Conservation (phyloP, 53 echinoderm and acorn worm genomes). For the Holothuria leucospilota region DNA sequence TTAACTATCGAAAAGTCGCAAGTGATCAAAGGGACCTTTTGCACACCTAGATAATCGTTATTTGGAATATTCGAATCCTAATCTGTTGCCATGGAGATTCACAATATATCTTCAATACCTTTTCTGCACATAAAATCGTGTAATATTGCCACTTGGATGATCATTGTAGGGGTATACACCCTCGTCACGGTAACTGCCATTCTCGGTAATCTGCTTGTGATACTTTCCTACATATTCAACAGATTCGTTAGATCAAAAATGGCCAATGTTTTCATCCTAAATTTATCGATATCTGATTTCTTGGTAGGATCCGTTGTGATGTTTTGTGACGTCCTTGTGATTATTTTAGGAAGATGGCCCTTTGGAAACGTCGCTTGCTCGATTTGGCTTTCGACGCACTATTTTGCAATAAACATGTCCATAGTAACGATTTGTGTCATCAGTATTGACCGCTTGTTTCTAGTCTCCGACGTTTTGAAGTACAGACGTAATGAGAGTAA, state of each 20-base stretch:
- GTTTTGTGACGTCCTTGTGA: constrained; percentile 43
- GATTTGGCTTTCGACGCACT: constrained; percentile 60
- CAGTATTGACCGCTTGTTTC: constrained; percentile 10
- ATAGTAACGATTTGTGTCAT: constrained; percentile 26
- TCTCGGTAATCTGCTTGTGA: constrained; percentile 61
- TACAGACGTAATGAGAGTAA: background rate
- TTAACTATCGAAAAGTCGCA: no score
- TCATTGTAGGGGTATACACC: background rate
- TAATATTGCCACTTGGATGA: background rate
- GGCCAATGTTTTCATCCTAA: constrained; percentile 64
- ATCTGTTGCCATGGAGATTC: no score
- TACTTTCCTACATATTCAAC: constrained; percentile 50
- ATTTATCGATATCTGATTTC: constrained; percentile 69
- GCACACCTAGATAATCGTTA: no score
- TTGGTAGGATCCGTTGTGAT: constrained; percentile 57
- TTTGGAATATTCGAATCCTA: no score
- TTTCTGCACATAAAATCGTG: no score
- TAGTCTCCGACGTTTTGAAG: constrained; percentile 10
- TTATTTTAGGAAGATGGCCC: constrained; percentile 50
- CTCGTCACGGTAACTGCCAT: constrained; percentile 57
- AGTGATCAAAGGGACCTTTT: no score
- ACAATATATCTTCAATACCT: no score
- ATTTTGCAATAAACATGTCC: constrained; percentile 52
- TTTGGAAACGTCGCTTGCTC: constrained; percentile 64
- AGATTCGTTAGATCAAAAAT: constrained; percentile 49